phyloP scores from a whole-genome alignment of 1,140 invertebrate genomes.

The Saccostrea glomerata region DNA sequence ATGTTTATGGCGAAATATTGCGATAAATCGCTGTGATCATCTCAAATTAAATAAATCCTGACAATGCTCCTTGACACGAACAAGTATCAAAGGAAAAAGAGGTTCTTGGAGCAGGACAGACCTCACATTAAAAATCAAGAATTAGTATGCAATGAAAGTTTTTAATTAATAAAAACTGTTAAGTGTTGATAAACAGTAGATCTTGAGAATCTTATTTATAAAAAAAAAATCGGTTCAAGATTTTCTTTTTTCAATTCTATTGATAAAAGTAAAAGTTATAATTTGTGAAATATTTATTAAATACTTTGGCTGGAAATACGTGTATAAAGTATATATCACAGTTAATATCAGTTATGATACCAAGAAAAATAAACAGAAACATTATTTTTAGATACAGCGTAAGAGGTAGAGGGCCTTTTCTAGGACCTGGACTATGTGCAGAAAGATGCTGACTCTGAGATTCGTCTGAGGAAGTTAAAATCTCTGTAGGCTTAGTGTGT shows the following conservation, averaged over 20 bases:
- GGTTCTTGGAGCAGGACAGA: not conserved
- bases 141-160: too few species aligned
- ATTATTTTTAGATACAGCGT: too few species aligned
- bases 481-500: not conserved
- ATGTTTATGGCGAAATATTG: not conserved
- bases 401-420: not conserved
- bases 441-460: not conserved
- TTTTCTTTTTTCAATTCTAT: too few species aligned
- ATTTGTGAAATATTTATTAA: too few species aligned
- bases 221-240: too few species aligned
- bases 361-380: not conserved
- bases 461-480: not conserved
- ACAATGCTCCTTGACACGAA: not conserved
- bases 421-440: not conserved
- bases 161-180: too few species aligned
- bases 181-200: too few species aligned
- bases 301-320: not conserved
- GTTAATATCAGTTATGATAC: not conserved
- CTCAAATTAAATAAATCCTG: not conserved
- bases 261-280: too few species aligned
- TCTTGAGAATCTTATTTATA: too few species aligned
- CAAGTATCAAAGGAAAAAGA: conserved; percentile 11
- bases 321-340: not conserved
- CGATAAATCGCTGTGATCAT: not conserved
- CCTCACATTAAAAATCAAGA: too few species aligned